Base-by-base conservation (phyloP, 2,113 vertebrate genomes). In the Neogale vison region DNA sequence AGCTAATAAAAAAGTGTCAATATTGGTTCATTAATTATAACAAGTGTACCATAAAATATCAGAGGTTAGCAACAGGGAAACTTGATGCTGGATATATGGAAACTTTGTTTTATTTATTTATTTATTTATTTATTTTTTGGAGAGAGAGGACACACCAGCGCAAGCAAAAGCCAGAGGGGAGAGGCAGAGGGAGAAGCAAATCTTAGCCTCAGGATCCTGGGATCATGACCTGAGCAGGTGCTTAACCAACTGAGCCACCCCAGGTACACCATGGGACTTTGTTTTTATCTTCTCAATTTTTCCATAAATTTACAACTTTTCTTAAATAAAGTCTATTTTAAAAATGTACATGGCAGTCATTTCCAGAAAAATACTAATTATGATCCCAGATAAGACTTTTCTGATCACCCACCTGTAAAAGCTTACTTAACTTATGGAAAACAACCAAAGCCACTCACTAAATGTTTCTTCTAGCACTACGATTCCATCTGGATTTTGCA, bases 361-460 rank as follows among this genome's bases (percentile, higher is more conserved):
- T 87, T 95, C 71, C 71, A 95, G 34, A 97, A 87, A 94, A 95
- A 83, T 45, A 61, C 52, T 83, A 79, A 88, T 65, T 69, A 77
- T 45, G 18, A 23, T 88, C 74, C 34, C 57, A 81, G 52, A 89
- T 76, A 89, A 97, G 9, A 59, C 23, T 95, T 86, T 84, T 90
- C 79, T 97, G 84, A 90, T 42, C n/a, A 29, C 42, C 61, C 26
- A 89, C 55, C 79, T 18, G 9, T 79, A 89, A 90, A 89, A 47
- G 26, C 23, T 63, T 87, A 88, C 29, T 63, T 87, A 91, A 86
- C 55, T 85, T 82, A 79, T 76, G 7, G 20, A 84, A 95, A 94
- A 95, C 72, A 83, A 45, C n/a, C 23, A 87, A 39, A 88, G 4
- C 42, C 26, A 92, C 61, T 36, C 21, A 93, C 61, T 34, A 91